Base-by-base conservation (phyloP, 1,140 invertebrate species). In the Bombus vancouverensis region DNA sequence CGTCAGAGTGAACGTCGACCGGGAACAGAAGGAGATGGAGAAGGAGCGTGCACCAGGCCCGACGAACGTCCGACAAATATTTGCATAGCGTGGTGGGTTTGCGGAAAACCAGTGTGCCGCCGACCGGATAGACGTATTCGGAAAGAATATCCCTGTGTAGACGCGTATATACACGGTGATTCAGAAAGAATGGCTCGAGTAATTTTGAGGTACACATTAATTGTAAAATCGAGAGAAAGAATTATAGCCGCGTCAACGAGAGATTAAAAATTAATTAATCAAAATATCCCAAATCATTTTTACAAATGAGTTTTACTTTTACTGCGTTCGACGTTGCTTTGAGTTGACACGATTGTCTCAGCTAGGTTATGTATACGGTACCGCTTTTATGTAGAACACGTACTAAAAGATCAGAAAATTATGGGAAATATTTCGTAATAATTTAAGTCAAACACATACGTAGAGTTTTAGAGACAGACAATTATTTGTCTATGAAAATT, bases 11-110 rank as follows among this genome's bases (percentile, higher is more conserved):
- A 72, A 74, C 65, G 70, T 44, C 25, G 70, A 37, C 34, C n/a
- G 39, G 32, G 32, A 34, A 28, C 80, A 47, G 68, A 42, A 77
- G 70, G 37, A 65, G 62, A 70, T 15, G 65, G n/a, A 39, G 75
- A 37, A 72, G 73, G 53, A 72, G 59, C 37, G 37, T 22, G 42
- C 71, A 59, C 76, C 53, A 32, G 81, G 28, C 70, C 28, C 88
- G 85, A 80, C 80, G 82, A 89, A 89, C 88, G 78, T 78, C 86
- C 78, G 78, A 82, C 86, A 89, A 89, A 89, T 89, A 89, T 89
- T 89, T 87, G 86, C 88, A 78, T 81, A 80, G 65, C 84, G 66
- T 74, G 75, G 65, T 77, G 62, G 83, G 68, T 86, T 88, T 86
- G 87, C 87, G 84, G 87, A 88, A 88, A 88, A 88, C 84, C 78